Percentiles rank a stretch among this genome's conserved stretches.
These are phyloP conservation scores for Sarcophaga bullata DNA, from an alignment of 1,140 invertebrate genomes.

Conservation along the genomic window DNA sequence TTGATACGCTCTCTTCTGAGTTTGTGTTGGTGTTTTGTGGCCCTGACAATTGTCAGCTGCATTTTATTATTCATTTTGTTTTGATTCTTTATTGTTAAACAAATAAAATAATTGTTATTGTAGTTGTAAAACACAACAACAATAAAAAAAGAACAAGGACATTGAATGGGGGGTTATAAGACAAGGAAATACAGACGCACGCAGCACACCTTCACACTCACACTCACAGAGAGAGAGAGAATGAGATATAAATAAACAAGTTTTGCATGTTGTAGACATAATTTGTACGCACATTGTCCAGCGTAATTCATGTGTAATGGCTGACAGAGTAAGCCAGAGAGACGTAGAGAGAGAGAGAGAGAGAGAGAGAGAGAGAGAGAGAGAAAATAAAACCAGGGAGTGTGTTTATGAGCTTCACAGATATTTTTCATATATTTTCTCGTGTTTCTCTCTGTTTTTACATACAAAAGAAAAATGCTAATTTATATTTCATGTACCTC, in stretches of 20 bases:
- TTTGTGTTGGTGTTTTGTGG: neutral
- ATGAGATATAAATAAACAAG: too few species aligned
- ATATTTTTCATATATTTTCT: too few species aligned
- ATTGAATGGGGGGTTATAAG: neutral
- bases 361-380: neutral
- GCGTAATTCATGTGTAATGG: slow-evolving; percentile 5
- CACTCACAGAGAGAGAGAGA: too few species aligned
- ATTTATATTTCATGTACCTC: neutral
- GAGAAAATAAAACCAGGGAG: too few species aligned
- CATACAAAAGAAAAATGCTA: slow-evolving; percentile 8
- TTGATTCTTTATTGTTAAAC: neutral
- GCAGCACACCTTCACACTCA: too few species aligned
- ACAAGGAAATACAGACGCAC: too few species aligned
- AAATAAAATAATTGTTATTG: neutral
- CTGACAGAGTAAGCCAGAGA: neutral
- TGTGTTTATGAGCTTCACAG: too few species aligned
- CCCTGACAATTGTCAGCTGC: slow-evolving; percentile 12
- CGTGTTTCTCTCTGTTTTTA: too few species aligned
- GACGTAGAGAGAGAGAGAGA: neutral
- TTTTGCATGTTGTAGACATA: neutral
- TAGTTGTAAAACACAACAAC: neutral
- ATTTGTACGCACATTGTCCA: slow-evolving; percentile 13
- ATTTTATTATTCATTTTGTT: neutral
- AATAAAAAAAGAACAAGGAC: neutral
- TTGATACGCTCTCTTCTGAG: too few species aligned